These are phyloP conservation scores for Calameuta filiformis DNA, from an alignment of 2,888 invertebrate species.

Conservation along the genomic window DNA sequence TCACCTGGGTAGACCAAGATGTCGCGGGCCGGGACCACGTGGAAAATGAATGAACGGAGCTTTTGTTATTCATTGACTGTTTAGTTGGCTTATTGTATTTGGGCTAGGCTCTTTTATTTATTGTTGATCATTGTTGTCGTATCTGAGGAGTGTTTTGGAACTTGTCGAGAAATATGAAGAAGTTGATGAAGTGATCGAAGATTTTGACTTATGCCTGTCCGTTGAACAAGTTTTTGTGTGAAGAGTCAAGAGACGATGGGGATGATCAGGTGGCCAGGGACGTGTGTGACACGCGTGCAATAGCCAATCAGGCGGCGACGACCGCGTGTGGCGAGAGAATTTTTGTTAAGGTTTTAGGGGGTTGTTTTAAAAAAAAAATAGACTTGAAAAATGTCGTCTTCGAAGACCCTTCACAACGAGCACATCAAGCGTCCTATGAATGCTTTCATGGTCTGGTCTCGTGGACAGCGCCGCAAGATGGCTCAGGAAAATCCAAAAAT, in stretches of 20 bases:
- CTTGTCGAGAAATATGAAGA: neutral
- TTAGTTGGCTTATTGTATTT: neutral
- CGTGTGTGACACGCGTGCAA: neutral
- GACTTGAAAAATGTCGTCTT: constrained; percentile 45
- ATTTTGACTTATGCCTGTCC: neutral
- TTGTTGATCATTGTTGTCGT: neutral
- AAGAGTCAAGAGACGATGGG: neutral
- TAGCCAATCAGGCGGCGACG: neutral
- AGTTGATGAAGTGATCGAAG: neutral
- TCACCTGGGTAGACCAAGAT: neutral
- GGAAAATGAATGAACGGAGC: neutral
- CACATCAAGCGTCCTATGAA: constrained; percentile 96
- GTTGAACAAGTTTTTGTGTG: neutral
- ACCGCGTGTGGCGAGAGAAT: neutral
- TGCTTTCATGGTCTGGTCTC: constrained; percentile 95
- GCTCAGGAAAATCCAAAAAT: constrained; percentile 94
- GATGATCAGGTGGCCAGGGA: neutral
- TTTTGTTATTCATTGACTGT: neutral
- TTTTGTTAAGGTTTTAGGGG: neutral
- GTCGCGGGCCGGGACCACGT: neutral
- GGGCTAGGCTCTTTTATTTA: neutral
- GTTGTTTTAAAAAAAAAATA: neutral
- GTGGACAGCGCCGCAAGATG: constrained; percentile 90
- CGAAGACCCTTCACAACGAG: constrained; percentile 70
- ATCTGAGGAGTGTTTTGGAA: neutral